Evolutionary conservation across 2,888 invertebrate species (phyloP).

Genomic region (Noctua fimbriata): DNA sequence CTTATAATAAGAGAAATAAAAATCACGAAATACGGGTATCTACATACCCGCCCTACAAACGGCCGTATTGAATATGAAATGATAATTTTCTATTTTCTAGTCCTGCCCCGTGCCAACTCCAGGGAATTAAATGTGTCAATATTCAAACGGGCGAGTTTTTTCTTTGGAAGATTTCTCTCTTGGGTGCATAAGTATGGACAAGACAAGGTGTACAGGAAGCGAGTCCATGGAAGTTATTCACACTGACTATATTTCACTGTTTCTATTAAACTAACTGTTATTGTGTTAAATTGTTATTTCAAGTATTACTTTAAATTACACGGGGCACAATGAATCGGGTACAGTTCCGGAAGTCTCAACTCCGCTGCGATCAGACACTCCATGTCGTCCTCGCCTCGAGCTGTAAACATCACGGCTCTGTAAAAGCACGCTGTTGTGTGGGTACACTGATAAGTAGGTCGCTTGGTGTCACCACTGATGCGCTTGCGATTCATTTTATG

Average conservation of each 20-base stretch:
- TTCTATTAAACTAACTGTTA: no score
- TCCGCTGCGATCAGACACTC: no score
- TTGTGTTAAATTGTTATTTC: no score
- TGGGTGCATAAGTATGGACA: constrained; percentile 8
- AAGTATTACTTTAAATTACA: no score
- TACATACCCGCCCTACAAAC: constrained; percentile 17
- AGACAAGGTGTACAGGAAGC: constrained; percentile 4
- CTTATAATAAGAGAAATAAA: constrained; percentile 28
- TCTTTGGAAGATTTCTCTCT: constrained; percentile 41
- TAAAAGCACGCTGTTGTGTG: no score
- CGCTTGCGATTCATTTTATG: no score
- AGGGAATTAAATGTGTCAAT: constrained; percentile 66
- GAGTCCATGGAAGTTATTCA: background rate
- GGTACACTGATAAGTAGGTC: no score
- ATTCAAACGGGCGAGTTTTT: constrained; percentile 61
- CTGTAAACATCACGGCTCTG: no score
- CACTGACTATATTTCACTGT: background rate
- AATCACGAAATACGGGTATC: constrained; percentile 19
- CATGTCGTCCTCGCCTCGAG: no score
- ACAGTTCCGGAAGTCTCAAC: no score
- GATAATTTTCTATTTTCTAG: constrained; percentile 65
- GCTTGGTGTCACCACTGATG: no score
- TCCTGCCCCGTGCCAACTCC: constrained; percentile 42
- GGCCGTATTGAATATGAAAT: constrained; percentile 57
- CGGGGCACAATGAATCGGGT: no score